A percentile compares a stretch with the other conserved stretches of the same genome.
Conservation (phyloP, 2,888 invertebrate species). For the Chironomus riparius region DNA sequence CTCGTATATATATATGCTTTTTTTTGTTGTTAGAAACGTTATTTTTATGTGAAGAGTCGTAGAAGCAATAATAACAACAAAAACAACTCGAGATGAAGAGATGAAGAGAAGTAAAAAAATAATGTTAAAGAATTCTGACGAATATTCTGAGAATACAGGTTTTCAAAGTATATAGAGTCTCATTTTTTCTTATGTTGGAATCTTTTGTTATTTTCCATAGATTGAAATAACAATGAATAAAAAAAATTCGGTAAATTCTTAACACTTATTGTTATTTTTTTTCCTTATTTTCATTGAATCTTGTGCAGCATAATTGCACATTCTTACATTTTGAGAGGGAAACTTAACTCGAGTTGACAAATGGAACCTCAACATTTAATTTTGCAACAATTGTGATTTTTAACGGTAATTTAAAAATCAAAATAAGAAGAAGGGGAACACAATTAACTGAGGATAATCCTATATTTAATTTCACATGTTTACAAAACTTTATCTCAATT, state of each 20-base stretch:
- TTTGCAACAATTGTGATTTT: too few species aligned
- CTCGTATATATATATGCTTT: not conserved
- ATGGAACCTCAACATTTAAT: too few species aligned
- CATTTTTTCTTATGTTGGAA: slow-evolving; percentile 16
- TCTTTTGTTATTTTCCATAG: slow-evolving; percentile 22
- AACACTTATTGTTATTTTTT: not conserved
- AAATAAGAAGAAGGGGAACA: too few species aligned
- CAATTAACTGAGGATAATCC: too few species aligned
- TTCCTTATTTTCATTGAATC: too few species aligned
- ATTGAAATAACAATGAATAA: not conserved
- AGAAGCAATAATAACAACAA: not conserved
- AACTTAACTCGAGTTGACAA: too few species aligned
- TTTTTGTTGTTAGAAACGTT: slow-evolving; percentile 9
- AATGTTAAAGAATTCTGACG: slow-evolving; percentile 22
- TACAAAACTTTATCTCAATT: too few species aligned
- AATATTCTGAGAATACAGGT: slow-evolving; percentile 27
- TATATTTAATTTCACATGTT: too few species aligned
- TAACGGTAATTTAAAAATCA: too few species aligned
- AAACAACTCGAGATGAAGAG: not conserved
- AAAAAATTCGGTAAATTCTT: not conserved
- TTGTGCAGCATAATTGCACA: too few species aligned
- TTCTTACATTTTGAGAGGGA: too few species aligned
- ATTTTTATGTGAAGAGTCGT: slow-evolving; percentile 11
- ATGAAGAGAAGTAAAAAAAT: not conserved
- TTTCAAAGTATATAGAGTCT: not conserved